These are phyloP conservation scores for Timema podura DNA, from an alignment of 2,888 invertebrate genomes.

Conservation along the genomic window DNA sequence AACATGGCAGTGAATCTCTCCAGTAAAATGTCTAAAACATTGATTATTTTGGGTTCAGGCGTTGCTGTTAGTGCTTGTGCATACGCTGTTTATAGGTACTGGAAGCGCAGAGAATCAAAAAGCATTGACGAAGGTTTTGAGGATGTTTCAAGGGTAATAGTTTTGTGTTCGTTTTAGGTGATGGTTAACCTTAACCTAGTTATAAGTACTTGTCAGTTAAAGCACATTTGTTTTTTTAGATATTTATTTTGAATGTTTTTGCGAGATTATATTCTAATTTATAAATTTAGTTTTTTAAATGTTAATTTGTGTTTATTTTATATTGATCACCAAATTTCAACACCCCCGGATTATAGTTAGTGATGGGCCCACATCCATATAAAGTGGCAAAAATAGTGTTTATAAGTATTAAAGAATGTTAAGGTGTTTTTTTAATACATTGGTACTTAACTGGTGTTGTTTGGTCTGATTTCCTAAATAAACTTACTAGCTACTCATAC, in stretches of 20 bases:
- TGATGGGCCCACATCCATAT: no score
- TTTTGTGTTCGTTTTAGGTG: constrained; percentile 10
- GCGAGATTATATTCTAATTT: neutral
- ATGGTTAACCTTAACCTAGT: constrained; percentile 13
- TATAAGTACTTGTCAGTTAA: neutral
- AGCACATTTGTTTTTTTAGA: constrained; percentile 3
- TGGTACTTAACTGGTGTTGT: no score
- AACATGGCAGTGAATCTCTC: constrained; percentile 24
- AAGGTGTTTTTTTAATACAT: no score
- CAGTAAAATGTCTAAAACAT: constrained; percentile 24
- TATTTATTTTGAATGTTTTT: neutral
- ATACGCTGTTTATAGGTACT: constrained; percentile 44
- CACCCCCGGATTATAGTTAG: no score
- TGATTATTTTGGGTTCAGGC: constrained; percentile 38
- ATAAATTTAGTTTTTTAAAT: neutral
- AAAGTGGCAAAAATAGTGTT: no score
- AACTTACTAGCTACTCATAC: no score
- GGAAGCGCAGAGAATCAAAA: constrained; percentile 43
- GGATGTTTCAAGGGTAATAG: constrained; percentile 44
- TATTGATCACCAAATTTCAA: neutral
- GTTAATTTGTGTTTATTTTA: neutral
- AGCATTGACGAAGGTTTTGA: constrained; percentile 47
- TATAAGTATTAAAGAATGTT: no score
- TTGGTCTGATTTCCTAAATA: no score
- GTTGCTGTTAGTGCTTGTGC: constrained; percentile 42